Evolutionary conservation across 2,888 invertebrate species (phyloP), one percentile per base, ranked within the genome.

Genomic region (Plutella xylostella): DNA sequence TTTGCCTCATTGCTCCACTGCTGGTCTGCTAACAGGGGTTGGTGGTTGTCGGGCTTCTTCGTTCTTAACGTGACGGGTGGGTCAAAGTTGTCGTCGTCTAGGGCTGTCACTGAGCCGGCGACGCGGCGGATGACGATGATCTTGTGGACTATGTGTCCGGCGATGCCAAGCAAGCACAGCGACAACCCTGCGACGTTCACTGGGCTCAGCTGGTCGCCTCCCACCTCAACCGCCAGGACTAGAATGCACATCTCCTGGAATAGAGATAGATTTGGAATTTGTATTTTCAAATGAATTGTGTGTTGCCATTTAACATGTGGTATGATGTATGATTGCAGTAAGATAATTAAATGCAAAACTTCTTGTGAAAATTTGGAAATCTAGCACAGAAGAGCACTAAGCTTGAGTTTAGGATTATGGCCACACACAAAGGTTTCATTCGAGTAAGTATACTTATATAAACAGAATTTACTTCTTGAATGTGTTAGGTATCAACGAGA

Each of bases 171-270:
- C 50, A 99, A 82, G 65, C 98, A 98, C 45, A 97, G 82, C 7
- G 91, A 73, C 48, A 99, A 80, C 0, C 99, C 99, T 5, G 92
- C 73, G 20, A 91, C 87, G 79, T 98, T 99, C 44, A 97, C 77
- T 3, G 85, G 64, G 48, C 91, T 93, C 64, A 98, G 86, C 61
- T 89, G 87, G 67, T 98, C 98, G 7, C 94, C 94, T 60, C 93
- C 94, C 57, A 92, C 88, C 61, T 90, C 87, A 43, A 96, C 93
- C 1, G 98, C 98, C 56, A 98, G 77, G 39, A 92, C 89, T 56
- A 99, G 83, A 51, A 96, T 96, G 64, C 93, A 92, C 64, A 98
- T 90, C 86, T 99, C 98, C 96, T 97, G 76, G 12, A 9, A 28
- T 25, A 22, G 40, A n/a, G n/a, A n/a, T n/a, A n/a, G n/a, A n/a